Percentiles rank a stretch among this genome's conserved stretches.
phyloP scores from a whole-genome alignment of 2,888 invertebrate genomes.

The Sesia bembeciformis region DNA sequence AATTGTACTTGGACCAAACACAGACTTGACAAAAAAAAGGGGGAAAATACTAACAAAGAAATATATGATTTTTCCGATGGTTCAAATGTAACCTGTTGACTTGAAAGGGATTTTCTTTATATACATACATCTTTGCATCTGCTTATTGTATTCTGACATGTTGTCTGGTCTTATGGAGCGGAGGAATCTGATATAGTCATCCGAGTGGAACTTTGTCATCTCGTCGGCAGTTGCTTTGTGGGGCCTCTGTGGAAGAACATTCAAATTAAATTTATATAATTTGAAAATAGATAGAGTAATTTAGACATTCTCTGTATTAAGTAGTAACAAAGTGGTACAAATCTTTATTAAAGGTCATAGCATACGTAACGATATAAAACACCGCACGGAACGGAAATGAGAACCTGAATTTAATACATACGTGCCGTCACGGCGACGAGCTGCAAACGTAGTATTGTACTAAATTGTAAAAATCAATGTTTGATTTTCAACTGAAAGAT shows the following conservation, averaged over 20 bases:
- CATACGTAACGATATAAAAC: background rate
- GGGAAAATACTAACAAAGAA: no score
- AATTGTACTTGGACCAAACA: no score
- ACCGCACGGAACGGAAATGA: background rate
- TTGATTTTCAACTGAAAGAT: background rate
- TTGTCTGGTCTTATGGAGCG: slow-evolving; percentile 98
- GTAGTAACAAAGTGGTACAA: no score
- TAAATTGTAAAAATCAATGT: background rate
- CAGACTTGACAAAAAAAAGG: no score
- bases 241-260: slow-evolving; percentile 82
- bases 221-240: slow-evolving; percentile 99
- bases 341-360: background rate
- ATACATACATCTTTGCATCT: slow-evolving; percentile 96
- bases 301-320: no score
- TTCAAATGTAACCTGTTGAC: no score
- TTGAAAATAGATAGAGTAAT: background rate
- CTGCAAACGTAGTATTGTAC: background rate
- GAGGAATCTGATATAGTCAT: slow-evolving; percentile 98
- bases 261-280: background rate
- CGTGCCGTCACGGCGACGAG: background rate
- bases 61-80: no score
- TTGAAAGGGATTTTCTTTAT: background rate
- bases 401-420: background rate
- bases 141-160: slow-evolving; percentile 99
- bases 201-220: slow-evolving; percentile 99